These are phyloP conservation scores for Zoanthus solanderi DNA, from an alignment of 92 coral and sea anemone genomes.

Conservation along the genomic window DNA sequence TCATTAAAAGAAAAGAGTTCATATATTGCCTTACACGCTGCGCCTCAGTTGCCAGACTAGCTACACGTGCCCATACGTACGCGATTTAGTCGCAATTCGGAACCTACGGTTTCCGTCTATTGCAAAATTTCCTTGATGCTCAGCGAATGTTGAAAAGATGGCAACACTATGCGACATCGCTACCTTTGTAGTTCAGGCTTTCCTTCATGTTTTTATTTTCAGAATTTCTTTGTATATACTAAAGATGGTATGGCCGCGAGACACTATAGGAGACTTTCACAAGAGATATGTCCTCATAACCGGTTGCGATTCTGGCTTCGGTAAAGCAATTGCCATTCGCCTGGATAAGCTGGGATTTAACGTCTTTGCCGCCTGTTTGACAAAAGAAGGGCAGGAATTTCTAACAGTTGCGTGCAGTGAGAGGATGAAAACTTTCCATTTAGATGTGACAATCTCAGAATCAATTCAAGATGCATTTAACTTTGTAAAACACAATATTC, in stretches of 20 bases:
- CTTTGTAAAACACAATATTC: slow-evolving; percentile 34
- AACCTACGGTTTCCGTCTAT: not conserved
- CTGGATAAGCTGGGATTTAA: slow-evolving; percentile 76
- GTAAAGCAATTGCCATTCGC: slow-evolving; percentile 70
- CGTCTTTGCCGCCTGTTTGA: slow-evolving; percentile 88
- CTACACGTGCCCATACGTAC: not conserved
- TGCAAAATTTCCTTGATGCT: not conserved
- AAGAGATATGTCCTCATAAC: slow-evolving; percentile 78
- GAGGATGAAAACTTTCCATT: slow-evolving; percentile 58
- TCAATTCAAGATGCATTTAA: slow-evolving; percentile 65
- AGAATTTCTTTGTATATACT: not conserved
- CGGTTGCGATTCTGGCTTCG: slow-evolving; percentile 83
- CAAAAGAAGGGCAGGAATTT: slow-evolving; percentile 71
- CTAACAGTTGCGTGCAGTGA: slow-evolving; percentile 67
- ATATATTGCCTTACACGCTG: not conserved
- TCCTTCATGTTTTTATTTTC: not conserved
- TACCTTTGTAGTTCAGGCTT: not conserved
- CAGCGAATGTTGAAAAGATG: not conserved
- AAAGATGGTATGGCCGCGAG: slow-evolving; percentile 19
- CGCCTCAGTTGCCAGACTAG: not conserved
- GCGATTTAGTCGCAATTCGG: not conserved
- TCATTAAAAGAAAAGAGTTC: not conserved
- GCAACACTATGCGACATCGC: not conserved
- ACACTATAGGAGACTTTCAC: slow-evolving; percentile 45
- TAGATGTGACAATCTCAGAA: slow-evolving; percentile 81